Base-by-base conservation (phyloP, 2,113 vertebrate species). In the Aegithalos caudatus region DNA sequence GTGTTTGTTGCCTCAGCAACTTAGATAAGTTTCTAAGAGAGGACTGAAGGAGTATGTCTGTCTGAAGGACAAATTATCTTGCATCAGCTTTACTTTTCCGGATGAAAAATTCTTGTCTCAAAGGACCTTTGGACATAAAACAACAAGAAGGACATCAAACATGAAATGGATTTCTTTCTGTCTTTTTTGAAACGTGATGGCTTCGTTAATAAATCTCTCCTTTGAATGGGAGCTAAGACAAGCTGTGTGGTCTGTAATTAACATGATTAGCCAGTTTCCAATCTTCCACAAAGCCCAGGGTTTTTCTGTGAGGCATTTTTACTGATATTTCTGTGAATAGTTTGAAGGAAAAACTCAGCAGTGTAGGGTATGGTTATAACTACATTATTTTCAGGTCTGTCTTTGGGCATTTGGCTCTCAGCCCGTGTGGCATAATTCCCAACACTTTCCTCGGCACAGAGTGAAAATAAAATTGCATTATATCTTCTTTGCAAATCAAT, bases 211-310 rank as follows among this genome's bases (percentile, higher is more conserved):
- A 87, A 92, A 92, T 87, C 84, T 92, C 20, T 64, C 40, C 72
- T 91, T 73, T 90, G 45, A 86, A 92, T 44, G 45, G 66, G 54
- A 87, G 53, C 14, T 50, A 61, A 85, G 54, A 73, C 91, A 57
- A 60, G n/a, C 53, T 92, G 73, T 87, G 78, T 89, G 91, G 84
- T 92, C 93, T 83, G 69, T 78, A 94, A 93, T 86, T 95, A 78
- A 37, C 66, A 54, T 47, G 66, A 81, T 83, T 69, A 93, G 54
- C 25, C 42, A 62, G 25, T 70, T 92, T 83, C 62, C 65, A 86
- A 9, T 50, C 83, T 92, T 89, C 45, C 65, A 70, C 14, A 90
- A 89, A 88, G 53, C 45, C 33, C 47, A 21, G 5, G 14, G 3
- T 65, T 96, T 92, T 56, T 80, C 51, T 61, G 18, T 50, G 15